Evolutionary conservation across 2,888 invertebrate species (phyloP).

Genomic region (Cheilosia vulpina): DNA sequence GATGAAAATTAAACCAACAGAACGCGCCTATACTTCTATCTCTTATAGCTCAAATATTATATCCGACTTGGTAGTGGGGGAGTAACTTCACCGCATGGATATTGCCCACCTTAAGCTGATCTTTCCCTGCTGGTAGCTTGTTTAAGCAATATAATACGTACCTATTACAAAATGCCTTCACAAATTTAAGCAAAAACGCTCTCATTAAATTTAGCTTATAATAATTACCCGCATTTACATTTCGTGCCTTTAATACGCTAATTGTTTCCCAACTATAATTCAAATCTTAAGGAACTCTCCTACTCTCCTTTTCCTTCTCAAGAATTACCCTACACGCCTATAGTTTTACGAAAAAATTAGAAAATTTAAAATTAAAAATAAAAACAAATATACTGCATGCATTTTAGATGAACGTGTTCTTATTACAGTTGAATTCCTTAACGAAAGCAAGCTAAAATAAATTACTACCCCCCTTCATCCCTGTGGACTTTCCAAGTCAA

Average conservation of each 20-base stretch:
- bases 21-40: too few relatives aligned
- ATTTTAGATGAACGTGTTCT: constrained; percentile 44
- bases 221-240: constrained; percentile 63
- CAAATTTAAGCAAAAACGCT: constrained; percentile 15
- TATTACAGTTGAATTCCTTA: constrained; percentile 31
- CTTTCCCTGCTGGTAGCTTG: neutral
- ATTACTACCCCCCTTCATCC: constrained; percentile 1
- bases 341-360: constrained; percentile 42
- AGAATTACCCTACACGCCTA: neutral
- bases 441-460: constrained; percentile 6
- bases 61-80: too few relatives aligned
- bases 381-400: constrained; percentile 20
- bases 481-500: neutral
- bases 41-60: too few relatives aligned
- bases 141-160: neutral
- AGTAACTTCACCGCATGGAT: too few relatives aligned
- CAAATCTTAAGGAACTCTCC: neutral
- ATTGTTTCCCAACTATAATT: constrained; percentile 22
- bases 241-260: constrained; percentile 69
- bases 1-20: too few relatives aligned
- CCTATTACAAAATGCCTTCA: constrained; percentile 15
- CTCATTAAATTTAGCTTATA: constrained; percentile 39
- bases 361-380: constrained; percentile 16
- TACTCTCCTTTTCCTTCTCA: neutral
- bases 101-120: neutral